A percentile compares a stretch with the other conserved stretches of the same genome.
Conservation (phyloP, 2,888 invertebrate genomes). For the Xanthia icteritia region DNA sequence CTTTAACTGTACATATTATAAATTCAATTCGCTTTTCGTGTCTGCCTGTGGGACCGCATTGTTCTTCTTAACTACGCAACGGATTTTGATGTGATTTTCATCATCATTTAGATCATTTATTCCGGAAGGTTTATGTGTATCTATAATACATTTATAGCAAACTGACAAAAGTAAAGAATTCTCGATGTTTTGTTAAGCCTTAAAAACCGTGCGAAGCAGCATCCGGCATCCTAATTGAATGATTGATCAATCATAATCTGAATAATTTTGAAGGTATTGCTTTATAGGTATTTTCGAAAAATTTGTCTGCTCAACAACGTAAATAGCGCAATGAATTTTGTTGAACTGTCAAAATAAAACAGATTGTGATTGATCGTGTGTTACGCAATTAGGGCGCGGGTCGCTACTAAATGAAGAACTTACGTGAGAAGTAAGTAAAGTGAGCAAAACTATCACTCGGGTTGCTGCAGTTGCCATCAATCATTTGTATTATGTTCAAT, state of each 20-base stretch:
- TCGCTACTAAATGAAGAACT: conserved; percentile 55
- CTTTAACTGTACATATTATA: not conserved
- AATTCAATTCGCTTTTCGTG: not conserved
- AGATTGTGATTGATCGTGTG: too few relatives aligned
- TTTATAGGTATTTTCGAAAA: too few relatives aligned
- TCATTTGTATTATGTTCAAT: conserved; percentile 63
- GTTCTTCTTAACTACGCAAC: not conserved
- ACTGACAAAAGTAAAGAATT: not conserved
- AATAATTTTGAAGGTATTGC: too few relatives aligned
- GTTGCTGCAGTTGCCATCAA: conserved; percentile 61
- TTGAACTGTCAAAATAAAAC: too few relatives aligned
- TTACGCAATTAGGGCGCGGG: not conserved
- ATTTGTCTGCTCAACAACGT: too few relatives aligned
- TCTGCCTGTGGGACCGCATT: too few relatives aligned
- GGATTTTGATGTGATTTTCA: not conserved
- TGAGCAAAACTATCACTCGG: conserved; percentile 67
- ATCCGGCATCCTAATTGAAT: too few relatives aligned
- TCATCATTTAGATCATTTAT: not conserved
- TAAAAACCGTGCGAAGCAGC: not conserved
- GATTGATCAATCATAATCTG: too few relatives aligned
- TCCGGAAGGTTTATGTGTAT: not conserved
- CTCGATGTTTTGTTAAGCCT: not conserved
- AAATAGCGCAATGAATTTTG: too few relatives aligned
- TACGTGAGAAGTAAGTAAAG: conserved; percentile 65
- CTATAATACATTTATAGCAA: not conserved